Percentiles rank a stretch among this genome's conserved stretches.
Conservation (phyloP, 1,140 invertebrate genomes). For the Diprion similis region DNA sequence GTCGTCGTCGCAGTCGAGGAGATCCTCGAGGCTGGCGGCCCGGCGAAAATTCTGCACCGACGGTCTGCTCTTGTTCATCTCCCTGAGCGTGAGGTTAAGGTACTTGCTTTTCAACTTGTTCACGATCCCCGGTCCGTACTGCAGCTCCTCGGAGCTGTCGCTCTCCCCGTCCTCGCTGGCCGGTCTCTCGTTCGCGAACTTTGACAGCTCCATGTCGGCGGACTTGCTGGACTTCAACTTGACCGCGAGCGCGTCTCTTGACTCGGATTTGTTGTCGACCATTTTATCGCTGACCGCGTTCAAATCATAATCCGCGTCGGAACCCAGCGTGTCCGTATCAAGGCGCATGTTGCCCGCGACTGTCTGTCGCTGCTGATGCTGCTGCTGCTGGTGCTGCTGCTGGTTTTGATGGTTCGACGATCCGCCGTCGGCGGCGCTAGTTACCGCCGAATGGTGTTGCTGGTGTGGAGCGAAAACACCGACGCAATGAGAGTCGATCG, state of each 20-base stretch:
- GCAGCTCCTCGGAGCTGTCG: slow-evolving; percentile 77
- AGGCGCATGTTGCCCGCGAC: slow-evolving; percentile 60
- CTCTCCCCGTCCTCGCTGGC: slow-evolving; percentile 56
- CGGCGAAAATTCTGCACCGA: slow-evolving; percentile 73
- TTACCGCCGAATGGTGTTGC: slow-evolving; percentile 18
- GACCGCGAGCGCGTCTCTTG: background rate
- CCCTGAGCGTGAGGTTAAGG: slow-evolving; percentile 78
- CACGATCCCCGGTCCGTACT: slow-evolving; percentile 92
- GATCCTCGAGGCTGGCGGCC: slow-evolving; percentile 84
- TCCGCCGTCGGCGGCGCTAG: slow-evolving; percentile 28
- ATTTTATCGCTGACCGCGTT: background rate
- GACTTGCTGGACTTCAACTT: slow-evolving; percentile 3
- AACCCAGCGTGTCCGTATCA: slow-evolving; percentile 51
- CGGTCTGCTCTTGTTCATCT: slow-evolving; percentile 66
- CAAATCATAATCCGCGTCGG: slow-evolving; percentile 47
- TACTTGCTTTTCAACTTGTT: slow-evolving; percentile 85
- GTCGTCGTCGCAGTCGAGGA: slow-evolving; percentile 74
- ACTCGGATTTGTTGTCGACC: background rate
- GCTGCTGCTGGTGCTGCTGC: background rate
- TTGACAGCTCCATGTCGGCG: slow-evolving; percentile 6
- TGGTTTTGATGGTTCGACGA: slow-evolving; percentile 25
- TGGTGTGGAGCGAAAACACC: background rate
- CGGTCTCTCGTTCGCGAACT: slow-evolving; percentile 31
- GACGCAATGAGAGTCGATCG: background rate
- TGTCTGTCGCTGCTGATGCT: slow-evolving; percentile 30